Base-by-base conservation (phyloP, 2,888 invertebrate species). In the Chrysina gloriosa region DNA sequence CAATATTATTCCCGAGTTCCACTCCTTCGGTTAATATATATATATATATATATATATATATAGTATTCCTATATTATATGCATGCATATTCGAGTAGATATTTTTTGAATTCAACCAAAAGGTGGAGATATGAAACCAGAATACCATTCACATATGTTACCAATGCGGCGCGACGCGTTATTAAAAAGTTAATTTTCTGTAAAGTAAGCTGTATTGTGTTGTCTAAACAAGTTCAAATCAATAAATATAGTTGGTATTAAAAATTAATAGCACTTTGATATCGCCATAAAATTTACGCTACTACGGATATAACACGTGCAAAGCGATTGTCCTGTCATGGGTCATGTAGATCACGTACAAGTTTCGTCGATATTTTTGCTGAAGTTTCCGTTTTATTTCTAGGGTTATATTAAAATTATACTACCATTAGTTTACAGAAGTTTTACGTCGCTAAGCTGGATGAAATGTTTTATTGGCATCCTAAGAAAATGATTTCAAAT, bases 231-330 rank as follows among this genome's bases (percentile, higher is more conserved):
- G 19, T 45, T 16, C 7, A 6, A 45, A 21, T 9, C 21, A 3
- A 9, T 45, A 52, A 52, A 52, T 31, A 52, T 16, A 31, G 9
- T 19, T 25, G 9, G 31, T 52, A 31, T 31, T 9, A 31, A 16
- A 52, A 52, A 52, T 52, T 52, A 52, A 52, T 52, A 52, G 16
- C 5, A 50, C 29, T 29, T 52, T 52, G 29, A 52, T 52, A 19
- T 9, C 14, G 31, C 11, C 19, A 31, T 52, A 52, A 52, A 52
- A 19, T 52, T 19, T 31, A 29, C 2, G 29, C 27, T 29, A 29
- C n/a, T n/a, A n/a, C n/a, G n/a, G n/a, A 52, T 52, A 31, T 31
- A 31, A 16, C 14, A 19, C 31, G 52, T 52, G 29, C 52, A 19
- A 52, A 52, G 31, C 19, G 19, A 16, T 52, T 4, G 21, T 14